Evolutionary conservation across 2,113 vertebrate genomes (phyloP).

Genomic region (Camelus bactrianus): DNA sequence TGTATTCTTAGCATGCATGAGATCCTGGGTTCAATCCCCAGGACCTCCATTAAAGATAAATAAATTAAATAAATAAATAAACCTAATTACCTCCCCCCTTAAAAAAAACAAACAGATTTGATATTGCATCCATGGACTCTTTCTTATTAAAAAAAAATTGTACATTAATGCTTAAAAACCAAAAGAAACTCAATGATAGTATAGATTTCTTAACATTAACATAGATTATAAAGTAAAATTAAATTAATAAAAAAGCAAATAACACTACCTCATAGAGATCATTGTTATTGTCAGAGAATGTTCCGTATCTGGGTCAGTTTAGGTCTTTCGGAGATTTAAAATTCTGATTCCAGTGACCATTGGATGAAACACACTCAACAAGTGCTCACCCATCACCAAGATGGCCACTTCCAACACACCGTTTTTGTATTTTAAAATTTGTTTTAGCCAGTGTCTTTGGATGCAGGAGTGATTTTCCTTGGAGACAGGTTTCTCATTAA

Average conservation of each 20-base stretch:
- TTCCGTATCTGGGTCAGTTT: neutral
- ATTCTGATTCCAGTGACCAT: constrained; percentile 1
- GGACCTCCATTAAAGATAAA: too few species aligned
- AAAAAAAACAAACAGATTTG: neutral
- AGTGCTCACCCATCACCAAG: neutral
- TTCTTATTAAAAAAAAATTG: neutral
- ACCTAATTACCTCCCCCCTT: too few species aligned
- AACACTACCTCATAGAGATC: neutral
- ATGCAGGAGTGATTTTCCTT: neutral
- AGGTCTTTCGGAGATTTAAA: constrained; percentile 6
- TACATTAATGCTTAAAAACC: neutral
- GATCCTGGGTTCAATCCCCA: too few species aligned
- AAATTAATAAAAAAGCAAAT: constrained; percentile 31
- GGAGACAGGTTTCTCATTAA: neutral
- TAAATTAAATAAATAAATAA: too few species aligned
- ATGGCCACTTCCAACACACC: neutral
- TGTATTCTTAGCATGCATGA: too few species aligned
- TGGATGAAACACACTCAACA: neutral
- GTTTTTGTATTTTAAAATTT: neutral
- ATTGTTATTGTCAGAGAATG: neutral
- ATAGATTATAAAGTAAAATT: neutral
- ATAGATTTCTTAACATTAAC: neutral
- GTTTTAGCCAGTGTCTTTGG: neutral
- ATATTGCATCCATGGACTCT: neutral
- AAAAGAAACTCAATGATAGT: neutral